phyloP scores from a whole-genome alignment of 2,888 invertebrate species.

The Molorchus minor region DNA sequence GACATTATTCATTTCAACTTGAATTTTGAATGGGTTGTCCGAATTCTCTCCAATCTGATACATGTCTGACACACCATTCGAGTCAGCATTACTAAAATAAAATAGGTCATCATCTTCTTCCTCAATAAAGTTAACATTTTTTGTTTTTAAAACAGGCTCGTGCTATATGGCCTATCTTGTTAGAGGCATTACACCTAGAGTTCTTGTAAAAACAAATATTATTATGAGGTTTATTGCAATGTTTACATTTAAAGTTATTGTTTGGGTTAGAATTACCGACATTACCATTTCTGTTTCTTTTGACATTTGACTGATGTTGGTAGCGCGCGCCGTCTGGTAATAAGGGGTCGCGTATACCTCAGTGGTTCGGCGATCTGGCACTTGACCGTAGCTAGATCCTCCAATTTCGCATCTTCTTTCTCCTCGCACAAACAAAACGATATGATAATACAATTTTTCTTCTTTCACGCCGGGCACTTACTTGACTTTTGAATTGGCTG shows the following conservation, averaged over 20 bases:
- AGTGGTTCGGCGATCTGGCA: not conserved
- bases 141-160: not conserved
- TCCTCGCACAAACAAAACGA: too few relatives aligned
- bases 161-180: conserved; percentile 25
- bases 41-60: too few relatives aligned
- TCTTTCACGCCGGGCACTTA: too few relatives aligned
- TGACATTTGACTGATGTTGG: not conserved
- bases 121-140: not conserved
- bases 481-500: too few relatives aligned
- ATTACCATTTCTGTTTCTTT: not conserved
- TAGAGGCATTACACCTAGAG: conserved; percentile 23
- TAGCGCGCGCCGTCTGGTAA: not conserved
- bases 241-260: conserved; percentile 4
- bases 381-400: not conserved
- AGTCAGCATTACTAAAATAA: too few relatives aligned
- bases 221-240: conserved; percentile 11
- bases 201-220: conserved; percentile 16
- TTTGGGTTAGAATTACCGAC: not conserved
- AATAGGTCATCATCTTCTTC: not conserved
- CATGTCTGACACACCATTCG: too few relatives aligned
- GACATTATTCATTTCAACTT: too few relatives aligned
- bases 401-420: not conserved
- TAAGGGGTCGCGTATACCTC: not conserved
- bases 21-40: too few relatives aligned
- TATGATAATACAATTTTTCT: too few relatives aligned